phyloP scores from a whole-genome alignment of 2,888 invertebrate species.

The Rhingia rostrata region DNA sequence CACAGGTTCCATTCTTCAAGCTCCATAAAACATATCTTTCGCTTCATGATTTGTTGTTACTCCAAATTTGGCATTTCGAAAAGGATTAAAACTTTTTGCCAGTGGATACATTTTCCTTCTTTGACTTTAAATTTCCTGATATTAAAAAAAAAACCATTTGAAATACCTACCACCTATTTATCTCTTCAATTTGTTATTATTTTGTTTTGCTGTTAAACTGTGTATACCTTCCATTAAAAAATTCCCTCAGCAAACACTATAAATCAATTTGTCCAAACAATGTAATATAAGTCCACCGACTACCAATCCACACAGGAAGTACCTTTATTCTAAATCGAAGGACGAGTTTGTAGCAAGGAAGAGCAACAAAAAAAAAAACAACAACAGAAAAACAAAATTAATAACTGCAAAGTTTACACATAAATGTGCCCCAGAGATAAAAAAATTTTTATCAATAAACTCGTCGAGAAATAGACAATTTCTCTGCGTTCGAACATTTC shows the following conservation, averaged over 20 bases:
- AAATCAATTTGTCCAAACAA: conserved; percentile 73
- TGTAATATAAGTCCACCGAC: conserved; percentile 21
- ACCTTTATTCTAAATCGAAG: background rate
- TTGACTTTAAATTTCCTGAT: background rate
- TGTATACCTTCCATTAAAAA: conserved; percentile 31
- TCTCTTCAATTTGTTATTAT: background rate
- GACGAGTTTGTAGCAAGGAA: background rate
- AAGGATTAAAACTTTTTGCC: too few relatives aligned
- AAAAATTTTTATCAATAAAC: conserved; percentile 72
- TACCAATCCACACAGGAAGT: conserved; percentile 33
- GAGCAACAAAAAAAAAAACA: conserved; percentile 42
- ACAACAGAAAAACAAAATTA: too few relatives aligned
- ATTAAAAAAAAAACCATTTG: background rate
- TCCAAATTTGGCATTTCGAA: too few relatives aligned
- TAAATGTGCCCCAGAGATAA: conserved; percentile 72
- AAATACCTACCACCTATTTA: background rate
- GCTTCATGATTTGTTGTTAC: too few relatives aligned
- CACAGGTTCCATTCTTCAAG: too few relatives aligned
- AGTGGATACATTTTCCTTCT: too few relatives aligned
- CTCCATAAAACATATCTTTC: too few relatives aligned
- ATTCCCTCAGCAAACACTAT: conserved; percentile 58
- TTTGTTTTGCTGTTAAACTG: background rate
- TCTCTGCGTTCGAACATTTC: conserved; percentile 62
- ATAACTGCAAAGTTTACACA: conserved; percentile 73
- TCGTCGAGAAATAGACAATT: conserved; percentile 71